A percentile compares a stretch with the other conserved stretches of the same genome.
phyloP scores from a whole-genome alignment of 2,113 vertebrate species.

The Phocoena phocoena region DNA sequence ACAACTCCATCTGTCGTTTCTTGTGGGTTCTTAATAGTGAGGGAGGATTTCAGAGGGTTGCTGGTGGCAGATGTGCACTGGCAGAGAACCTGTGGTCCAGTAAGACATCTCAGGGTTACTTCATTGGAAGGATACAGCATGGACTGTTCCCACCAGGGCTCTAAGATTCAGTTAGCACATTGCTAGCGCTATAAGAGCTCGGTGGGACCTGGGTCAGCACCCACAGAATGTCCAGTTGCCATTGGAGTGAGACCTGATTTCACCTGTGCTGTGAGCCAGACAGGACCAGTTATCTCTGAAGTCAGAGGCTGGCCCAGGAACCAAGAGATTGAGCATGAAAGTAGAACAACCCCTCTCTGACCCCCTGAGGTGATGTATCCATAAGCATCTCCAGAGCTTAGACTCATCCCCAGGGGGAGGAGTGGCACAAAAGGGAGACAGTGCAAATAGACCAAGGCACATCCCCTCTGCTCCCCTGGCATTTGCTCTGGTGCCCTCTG shows the following conservation, averaged over 20 bases:
- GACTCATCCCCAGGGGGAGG: not conserved
- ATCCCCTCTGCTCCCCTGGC: not conserved
- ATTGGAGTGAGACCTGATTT: not conserved
- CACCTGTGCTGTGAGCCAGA: not conserved
- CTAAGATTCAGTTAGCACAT: not conserved
- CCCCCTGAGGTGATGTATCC: not conserved
- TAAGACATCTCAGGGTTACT: not conserved
- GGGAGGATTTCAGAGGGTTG: not conserved
- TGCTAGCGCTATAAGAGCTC: not conserved
- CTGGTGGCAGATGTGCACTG: not conserved
- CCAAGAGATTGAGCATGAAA: not conserved
- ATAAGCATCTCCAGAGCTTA: not conserved
- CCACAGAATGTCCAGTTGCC: not conserved
- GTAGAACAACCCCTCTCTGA: not conserved
- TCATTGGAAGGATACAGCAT: not conserved
- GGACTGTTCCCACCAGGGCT: not conserved
- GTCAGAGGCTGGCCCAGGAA: not conserved
- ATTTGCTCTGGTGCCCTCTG: not conserved
- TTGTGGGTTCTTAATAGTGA: not conserved
- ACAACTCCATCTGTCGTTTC: not conserved
- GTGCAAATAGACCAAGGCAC: too few relatives aligned
- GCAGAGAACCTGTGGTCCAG: not conserved
- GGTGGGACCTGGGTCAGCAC: not conserved
- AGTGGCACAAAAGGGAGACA: not conserved
- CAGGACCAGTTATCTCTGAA: not conserved